phyloP scores from a whole-genome alignment of 2,888 invertebrate species.

The Minunthozetes semirufus region DNA sequence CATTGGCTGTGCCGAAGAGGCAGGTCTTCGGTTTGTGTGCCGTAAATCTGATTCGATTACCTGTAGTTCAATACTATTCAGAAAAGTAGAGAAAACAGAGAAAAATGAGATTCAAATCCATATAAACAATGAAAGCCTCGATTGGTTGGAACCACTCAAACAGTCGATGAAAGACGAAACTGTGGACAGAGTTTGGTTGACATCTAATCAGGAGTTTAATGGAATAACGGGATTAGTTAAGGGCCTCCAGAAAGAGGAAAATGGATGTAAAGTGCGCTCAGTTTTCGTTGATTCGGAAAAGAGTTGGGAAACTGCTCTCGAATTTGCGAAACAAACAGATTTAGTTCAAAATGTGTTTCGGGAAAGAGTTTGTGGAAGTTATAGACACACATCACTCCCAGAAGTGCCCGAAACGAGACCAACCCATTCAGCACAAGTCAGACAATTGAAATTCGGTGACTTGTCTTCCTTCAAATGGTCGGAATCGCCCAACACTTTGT shows the following conservation, averaged over 20 bases:
- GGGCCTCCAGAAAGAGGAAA: conserved; percentile 79
- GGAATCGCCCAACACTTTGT: conserved; percentile 68
- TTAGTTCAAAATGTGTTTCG: neutral
- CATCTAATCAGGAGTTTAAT: conserved; percentile 61
- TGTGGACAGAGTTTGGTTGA: conserved; percentile 53
- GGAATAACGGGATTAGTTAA: conserved; percentile 83
- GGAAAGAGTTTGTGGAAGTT: neutral
- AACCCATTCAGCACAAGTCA: neutral
- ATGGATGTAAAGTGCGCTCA: conserved; percentile 67
- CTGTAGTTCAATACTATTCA: conserved; percentile 11
- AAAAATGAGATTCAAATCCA: conserved; percentile 5
- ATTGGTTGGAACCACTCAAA: conserved; percentile 24
- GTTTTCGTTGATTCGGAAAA: conserved; percentile 24
- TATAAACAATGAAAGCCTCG: conserved; percentile 17
- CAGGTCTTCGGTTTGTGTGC: conserved; percentile 17
- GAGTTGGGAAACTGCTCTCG: neutral
- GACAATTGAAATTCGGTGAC: conserved; percentile 59
- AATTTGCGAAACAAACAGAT: neutral
- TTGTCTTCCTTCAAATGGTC: conserved; percentile 87
- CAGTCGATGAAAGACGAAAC: neutral
- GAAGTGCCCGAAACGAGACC: neutral
- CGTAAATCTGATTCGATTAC: conserved; percentile 24
- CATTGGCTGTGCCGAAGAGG: conserved; percentile 18
- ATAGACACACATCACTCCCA: neutral
- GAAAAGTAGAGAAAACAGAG: conserved; percentile 17